Percentiles rank a stretch among this genome's conserved stretches.
These are phyloP conservation scores for Melanotaenia maccullochi DNA, from an alignment of 2,797 vertebrate species.

Conservation along the genomic window DNA sequence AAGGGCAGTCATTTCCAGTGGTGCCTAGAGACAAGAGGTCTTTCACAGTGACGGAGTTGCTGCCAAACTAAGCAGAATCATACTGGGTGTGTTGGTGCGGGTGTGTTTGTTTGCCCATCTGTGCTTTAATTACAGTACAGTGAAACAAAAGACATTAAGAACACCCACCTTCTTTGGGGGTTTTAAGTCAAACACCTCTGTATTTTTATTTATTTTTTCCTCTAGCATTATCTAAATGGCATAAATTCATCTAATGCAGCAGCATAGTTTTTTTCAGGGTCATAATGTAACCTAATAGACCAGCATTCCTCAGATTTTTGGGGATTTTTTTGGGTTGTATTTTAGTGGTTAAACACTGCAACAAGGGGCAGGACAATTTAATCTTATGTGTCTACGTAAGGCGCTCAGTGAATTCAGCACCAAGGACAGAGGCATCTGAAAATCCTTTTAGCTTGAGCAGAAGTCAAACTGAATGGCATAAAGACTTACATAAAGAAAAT, in stretches of 20 bases:
- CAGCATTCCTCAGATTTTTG: neutral
- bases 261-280: neutral
- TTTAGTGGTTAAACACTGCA: neutral
- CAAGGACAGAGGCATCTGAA: conserved; percentile 24
- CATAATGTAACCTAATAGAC: neutral
- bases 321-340: neutral
- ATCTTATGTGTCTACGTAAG: neutral
- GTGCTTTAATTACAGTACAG: conserved; percentile 1
- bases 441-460: neutral
- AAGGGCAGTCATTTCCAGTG: conserved; percentile 70
- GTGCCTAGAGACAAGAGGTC: conserved; percentile 67
- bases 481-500: too few relatives aligned
- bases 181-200: neutral
- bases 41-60: conserved; percentile 59
- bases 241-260: neutral
- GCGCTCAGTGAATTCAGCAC: conserved; percentile 20
- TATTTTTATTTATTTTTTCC: neutral
- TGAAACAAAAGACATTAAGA: conserved; percentile 1
- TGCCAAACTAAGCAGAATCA: conserved; percentile 58
- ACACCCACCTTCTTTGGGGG: neutral
- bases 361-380: neutral
- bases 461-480: too few relatives aligned
- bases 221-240: neutral
- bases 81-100: conserved; percentile 19
- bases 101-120: conserved; percentile 24